These are phyloP conservation scores for Myotis lucifugus DNA, from an alignment of 2,113 vertebrate species.

Conservation along the genomic window DNA sequence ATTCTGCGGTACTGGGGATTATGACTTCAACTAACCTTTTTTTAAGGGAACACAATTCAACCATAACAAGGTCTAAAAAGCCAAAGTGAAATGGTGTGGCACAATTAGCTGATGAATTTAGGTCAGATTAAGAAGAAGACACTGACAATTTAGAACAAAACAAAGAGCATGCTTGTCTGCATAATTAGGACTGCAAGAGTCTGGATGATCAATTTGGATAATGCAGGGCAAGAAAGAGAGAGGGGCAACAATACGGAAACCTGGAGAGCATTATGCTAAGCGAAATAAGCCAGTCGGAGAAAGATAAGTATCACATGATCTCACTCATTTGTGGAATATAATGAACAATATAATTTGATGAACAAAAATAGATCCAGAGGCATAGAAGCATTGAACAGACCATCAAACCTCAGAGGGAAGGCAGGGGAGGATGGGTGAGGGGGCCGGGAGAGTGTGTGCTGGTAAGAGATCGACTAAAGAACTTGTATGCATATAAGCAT, in stretches of 20 bases:
- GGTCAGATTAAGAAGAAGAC: background rate
- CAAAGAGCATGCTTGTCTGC: background rate
- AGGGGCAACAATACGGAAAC: background rate
- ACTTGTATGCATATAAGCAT: no score
- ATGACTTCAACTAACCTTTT: background rate
- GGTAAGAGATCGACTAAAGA: no score
- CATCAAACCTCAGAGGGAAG: no score
- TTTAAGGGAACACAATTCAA: background rate
- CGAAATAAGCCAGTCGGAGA: no score
- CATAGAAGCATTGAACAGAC: no score
- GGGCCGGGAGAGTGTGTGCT: no score
- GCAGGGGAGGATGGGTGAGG: no score
- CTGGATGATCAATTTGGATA: background rate
- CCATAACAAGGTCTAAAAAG: background rate
- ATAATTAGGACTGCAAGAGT: background rate
- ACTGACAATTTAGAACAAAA: background rate
- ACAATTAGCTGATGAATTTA: constrained; percentile 4
- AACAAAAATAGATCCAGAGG: no score
- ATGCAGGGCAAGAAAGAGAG: background rate
- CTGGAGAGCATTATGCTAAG: no score
- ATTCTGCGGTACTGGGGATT: background rate
- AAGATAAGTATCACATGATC: no score
- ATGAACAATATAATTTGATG: no score
- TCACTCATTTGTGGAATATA: no score
- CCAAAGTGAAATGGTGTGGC: background rate